Conservation (phyloP, 2,113 vertebrate genomes). For the Todiramphus chloris region DNA sequence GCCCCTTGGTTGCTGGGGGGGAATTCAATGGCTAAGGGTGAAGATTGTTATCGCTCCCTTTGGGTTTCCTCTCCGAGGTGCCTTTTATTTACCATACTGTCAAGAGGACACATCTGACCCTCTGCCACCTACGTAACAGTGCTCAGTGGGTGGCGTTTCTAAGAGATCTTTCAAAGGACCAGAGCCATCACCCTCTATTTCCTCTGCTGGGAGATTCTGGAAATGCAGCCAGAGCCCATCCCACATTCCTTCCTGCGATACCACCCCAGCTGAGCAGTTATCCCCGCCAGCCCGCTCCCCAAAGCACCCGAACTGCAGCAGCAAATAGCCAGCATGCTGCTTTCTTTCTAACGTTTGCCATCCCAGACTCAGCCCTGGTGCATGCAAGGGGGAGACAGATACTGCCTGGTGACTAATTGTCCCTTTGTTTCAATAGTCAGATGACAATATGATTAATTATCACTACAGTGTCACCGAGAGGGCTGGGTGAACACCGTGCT, state of each 20-base stretch:
- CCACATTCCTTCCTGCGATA: neutral
- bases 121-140: neutral
- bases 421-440: neutral
- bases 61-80: neutral
- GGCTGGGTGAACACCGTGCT: neutral
- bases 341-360: neutral
- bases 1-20: accelerated
- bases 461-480: neutral
- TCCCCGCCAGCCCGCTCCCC: neutral
- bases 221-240: neutral
- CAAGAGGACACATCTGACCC: neutral
- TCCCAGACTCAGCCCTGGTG: accelerated
- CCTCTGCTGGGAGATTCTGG: neutral
- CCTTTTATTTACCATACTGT: neutral
- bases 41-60: neutral
- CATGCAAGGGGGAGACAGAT: neutral
- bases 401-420: neutral
- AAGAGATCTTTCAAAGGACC: neutral
- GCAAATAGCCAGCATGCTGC: neutral
- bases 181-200: neutral
- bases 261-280: neutral
- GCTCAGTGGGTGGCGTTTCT: neutral
- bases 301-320: neutral
- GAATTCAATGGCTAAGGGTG: accelerated
- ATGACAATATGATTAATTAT: neutral